Conservation (phyloP, 2,113 vertebrate genomes). For the Scalopus aquaticus region DNA sequence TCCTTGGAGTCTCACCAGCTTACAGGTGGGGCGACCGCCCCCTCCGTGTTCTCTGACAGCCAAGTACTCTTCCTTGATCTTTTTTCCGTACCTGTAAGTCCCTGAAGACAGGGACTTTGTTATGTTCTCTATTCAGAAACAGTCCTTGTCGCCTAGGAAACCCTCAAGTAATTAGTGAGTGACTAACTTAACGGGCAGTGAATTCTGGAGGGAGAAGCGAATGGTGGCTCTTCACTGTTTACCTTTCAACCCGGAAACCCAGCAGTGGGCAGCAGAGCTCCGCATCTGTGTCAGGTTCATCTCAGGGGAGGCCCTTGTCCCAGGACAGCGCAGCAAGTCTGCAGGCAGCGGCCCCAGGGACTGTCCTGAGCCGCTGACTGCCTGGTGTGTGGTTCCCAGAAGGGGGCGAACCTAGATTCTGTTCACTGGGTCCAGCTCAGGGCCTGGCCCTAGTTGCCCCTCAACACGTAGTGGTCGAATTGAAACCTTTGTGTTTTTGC, state of each 20-base stretch:
- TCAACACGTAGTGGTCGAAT: fast-evolving
- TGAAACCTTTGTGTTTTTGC: neutral
- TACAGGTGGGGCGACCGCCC: neutral
- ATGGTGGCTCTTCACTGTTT: neutral
- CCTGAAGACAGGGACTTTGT: constrained; percentile 4
- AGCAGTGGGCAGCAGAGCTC: too few species aligned
- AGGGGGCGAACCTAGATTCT: neutral
- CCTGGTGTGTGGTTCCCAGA: neutral
- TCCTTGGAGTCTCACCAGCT: neutral
- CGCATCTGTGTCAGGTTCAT: too few species aligned
- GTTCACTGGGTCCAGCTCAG: neutral
- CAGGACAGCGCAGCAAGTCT: neutral
- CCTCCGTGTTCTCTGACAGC: neutral
- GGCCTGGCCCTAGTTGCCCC: neutral
- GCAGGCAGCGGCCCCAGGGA: neutral
- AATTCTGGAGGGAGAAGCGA: neutral
- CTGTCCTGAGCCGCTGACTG: too few species aligned
- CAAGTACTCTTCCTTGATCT: neutral
- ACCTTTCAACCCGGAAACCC: neutral
- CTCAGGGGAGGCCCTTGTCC: neutral
- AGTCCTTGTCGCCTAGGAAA: constrained; percentile 53
- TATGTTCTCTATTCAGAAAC: neutral
- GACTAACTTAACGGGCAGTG: constrained; percentile 46
- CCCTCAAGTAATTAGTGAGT: neutral
- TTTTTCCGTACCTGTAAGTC: neutral